Conservation (phyloP, 2,888 invertebrate species). For the Cinara cedri region DNA sequence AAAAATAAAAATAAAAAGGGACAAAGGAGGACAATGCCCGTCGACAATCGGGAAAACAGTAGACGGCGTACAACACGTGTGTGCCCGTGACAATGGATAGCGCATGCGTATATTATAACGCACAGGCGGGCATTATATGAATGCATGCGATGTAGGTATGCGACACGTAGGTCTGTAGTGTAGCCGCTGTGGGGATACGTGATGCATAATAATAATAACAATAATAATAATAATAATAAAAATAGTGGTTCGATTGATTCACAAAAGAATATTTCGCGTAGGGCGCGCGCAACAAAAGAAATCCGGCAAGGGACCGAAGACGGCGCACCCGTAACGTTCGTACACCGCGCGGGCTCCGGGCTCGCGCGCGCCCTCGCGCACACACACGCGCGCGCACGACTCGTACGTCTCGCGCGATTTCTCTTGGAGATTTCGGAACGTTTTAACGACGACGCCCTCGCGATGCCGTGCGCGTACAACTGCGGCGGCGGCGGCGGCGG, state of each 20-base stretch:
- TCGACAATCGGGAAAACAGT: constrained; percentile 29
- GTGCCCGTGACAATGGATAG: constrained; percentile 26
- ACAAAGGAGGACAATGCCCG: background rate
- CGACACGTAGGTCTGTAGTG: too few species aligned
- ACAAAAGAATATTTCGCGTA: constrained; percentile 52
- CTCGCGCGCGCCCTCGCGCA: too few species aligned
- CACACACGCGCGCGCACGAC: background rate
- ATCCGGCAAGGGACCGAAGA: background rate
- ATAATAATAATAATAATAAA: constrained; percentile 33
- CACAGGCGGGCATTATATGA: too few species aligned
- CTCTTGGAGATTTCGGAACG: background rate
- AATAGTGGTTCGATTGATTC: constrained; percentile 49
- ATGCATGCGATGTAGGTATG: background rate
- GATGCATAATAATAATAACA: background rate
- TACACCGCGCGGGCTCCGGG: background rate
- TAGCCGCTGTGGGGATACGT: background rate
- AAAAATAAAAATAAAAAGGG: background rate
- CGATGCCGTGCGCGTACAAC: too few species aligned
- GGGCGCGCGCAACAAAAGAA: constrained; percentile 35
- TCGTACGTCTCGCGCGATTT: constrained; percentile 19
- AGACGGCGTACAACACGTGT: background rate
- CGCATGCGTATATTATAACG: background rate
- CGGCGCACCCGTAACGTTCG: background rate
- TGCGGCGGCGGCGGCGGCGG: too few species aligned
- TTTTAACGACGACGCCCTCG: background rate